Conservation (phyloP, 2,113 vertebrate genomes). For the Melanerpes formicivorus region DNA sequence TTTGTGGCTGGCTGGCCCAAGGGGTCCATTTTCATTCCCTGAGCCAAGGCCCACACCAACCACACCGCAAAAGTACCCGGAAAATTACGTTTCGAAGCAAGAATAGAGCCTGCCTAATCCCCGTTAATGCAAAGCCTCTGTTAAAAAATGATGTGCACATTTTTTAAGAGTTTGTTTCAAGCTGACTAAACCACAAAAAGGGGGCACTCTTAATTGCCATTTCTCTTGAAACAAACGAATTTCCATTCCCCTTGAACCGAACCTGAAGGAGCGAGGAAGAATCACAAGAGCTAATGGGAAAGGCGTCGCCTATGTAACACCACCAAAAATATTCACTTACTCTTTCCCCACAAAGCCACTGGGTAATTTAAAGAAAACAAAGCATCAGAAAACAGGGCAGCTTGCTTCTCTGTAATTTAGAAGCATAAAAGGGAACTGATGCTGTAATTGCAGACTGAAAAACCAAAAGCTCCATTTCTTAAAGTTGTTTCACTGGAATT, state of each 20-base stretch:
- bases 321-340: slow-evolving; percentile 56
- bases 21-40: background rate
- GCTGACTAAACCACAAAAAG: slow-evolving; percentile 2
- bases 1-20: background rate
- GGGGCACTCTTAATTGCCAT: slow-evolving; percentile 21
- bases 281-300: slow-evolving; percentile 54
- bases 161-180: slow-evolving; percentile 43
- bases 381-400: slow-evolving; percentile 48
- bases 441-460: slow-evolving; percentile 56
- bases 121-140: background rate
- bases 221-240: slow-evolving; percentile 43
- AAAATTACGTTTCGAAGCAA: slow-evolving; percentile 17
- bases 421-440: slow-evolving; percentile 59
- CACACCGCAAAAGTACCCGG: background rate
- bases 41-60: background rate
- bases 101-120: slow-evolving; percentile 19
- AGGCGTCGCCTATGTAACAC: slow-evolving; percentile 46
- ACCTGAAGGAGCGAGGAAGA: slow-evolving; percentile 33
- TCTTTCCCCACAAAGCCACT: slow-evolving; percentile 54
- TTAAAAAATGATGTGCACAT: slow-evolving; percentile 16
- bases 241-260: slow-evolving; percentile 18
- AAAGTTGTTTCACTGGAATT: slow-evolving; percentile 9
- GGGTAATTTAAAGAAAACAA: slow-evolving; percentile 67
- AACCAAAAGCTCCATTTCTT: slow-evolving; percentile 27
- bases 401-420: slow-evolving; percentile 61